Conservation (phyloP, 64 coral and sea anemone species). For the Pachyseris speciosa region DNA sequence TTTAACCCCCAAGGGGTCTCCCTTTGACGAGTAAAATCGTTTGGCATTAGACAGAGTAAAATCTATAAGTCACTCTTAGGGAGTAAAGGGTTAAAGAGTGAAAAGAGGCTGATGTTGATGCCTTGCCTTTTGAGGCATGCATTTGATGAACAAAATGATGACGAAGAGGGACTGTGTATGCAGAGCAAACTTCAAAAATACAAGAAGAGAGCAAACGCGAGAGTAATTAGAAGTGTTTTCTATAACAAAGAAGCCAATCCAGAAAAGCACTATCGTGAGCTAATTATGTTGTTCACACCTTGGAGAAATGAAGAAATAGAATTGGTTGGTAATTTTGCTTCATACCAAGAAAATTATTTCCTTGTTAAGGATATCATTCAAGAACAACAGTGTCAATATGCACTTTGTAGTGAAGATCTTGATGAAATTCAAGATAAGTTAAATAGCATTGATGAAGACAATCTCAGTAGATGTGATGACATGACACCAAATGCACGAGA, state of each 20-base stretch:
- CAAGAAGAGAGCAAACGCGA: neutral
- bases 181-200: neutral
- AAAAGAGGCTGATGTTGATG: slow-evolving; percentile 10
- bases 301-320: slow-evolving; percentile 12
- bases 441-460: neutral
- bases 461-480: neutral
- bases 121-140: neutral
- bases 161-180: neutral
- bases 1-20: no score
- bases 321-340: neutral
- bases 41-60: no score
- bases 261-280: slow-evolving; percentile 23
- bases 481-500: neutral
- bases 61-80: no score
- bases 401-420: slow-evolving; percentile 6
- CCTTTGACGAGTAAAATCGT: no score
- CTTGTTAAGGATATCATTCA: neutral
- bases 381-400: neutral
- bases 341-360: slow-evolving; percentile 24
- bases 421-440: neutral
- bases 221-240: slow-evolving; percentile 27
- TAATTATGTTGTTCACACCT: slow-evolving; percentile 32
- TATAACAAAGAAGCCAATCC: slow-evolving; percentile 23
- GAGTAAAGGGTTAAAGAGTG: no score
- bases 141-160: slow-evolving; percentile 28